These are phyloP conservation scores for Dermochelys coriacea DNA, from an alignment of 2,797 vertebrate species.

Conservation along the genomic window DNA sequence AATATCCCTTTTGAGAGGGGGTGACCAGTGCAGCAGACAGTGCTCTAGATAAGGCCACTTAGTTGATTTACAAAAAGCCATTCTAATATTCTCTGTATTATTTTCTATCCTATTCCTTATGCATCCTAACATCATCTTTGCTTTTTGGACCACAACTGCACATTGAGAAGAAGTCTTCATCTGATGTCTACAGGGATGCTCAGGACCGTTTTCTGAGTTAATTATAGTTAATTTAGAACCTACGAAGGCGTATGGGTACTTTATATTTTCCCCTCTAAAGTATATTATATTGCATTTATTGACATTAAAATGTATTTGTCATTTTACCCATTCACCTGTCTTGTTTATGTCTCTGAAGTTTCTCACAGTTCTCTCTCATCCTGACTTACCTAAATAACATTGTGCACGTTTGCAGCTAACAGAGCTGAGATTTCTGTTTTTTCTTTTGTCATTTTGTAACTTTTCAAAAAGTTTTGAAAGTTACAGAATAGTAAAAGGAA, in stretches of 20 bases:
- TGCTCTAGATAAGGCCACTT: not conserved
- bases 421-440: not conserved
- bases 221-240: conserved; percentile 7
- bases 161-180: not conserved
- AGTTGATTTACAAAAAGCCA: not conserved
- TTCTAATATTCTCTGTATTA: not conserved
- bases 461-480: not conserved
- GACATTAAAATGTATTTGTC: not conserved
- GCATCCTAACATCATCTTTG: not conserved
- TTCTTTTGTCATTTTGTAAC: not conserved
- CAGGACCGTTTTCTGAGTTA: conserved; percentile 3
- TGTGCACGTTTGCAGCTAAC: not conserved
- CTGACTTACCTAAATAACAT: not conserved
- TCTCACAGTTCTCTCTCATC: not conserved
- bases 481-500: not conserved
- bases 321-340: not conserved
- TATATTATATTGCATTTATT: not conserved
- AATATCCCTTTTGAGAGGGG: not conserved
- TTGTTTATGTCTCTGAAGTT: not conserved
- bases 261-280: conserved; percentile 23
- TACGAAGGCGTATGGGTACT: not conserved
- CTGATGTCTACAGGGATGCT: not conserved
- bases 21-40: not conserved
- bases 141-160: not conserved
- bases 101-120: not conserved